phyloP scores from a whole-genome alignment of 2,888 invertebrate genomes.

The Eupithecia vulgata region DNA sequence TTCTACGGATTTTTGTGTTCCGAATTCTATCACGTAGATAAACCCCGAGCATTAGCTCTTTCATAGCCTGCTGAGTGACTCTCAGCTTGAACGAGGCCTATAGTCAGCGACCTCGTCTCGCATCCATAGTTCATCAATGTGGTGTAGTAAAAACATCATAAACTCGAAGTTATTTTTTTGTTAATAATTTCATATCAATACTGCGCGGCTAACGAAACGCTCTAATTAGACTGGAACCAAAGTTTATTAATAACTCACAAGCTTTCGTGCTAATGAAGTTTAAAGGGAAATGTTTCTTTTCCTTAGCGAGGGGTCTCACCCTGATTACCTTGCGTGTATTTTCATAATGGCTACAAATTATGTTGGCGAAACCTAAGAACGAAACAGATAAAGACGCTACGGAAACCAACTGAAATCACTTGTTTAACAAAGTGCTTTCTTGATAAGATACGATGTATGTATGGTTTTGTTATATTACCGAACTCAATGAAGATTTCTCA shows the following conservation, averaged over 20 bases:
- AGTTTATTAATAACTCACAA: not conserved
- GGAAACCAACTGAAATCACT: not conserved
- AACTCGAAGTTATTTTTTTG: too few species aligned
- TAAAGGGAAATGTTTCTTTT: not conserved
- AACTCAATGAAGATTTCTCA: not conserved
- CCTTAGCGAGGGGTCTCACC: conserved; percentile 2
- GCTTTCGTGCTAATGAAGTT: not conserved
- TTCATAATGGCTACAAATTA: conserved; percentile 10
- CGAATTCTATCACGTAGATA: too few species aligned
- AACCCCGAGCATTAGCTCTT: too few species aligned
- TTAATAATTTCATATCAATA: not conserved
- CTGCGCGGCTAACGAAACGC: not conserved
- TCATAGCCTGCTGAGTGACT: too few species aligned
- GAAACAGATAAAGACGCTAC: conserved; percentile 4
- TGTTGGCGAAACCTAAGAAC: not conserved
- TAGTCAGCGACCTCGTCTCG: too few species aligned
- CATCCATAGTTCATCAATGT: too few species aligned
- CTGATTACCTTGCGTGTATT: conserved; percentile 14
- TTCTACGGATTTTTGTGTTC: too few species aligned
- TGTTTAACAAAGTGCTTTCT: not conserved
- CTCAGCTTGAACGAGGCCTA: too few species aligned
- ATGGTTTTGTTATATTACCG: not conserved
- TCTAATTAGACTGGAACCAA: not conserved
- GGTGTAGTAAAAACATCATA: too few species aligned
- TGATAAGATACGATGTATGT: conserved; percentile 2